Conservation (phyloP, 2,113 vertebrate species). For the Trachemys scripta region DNA sequence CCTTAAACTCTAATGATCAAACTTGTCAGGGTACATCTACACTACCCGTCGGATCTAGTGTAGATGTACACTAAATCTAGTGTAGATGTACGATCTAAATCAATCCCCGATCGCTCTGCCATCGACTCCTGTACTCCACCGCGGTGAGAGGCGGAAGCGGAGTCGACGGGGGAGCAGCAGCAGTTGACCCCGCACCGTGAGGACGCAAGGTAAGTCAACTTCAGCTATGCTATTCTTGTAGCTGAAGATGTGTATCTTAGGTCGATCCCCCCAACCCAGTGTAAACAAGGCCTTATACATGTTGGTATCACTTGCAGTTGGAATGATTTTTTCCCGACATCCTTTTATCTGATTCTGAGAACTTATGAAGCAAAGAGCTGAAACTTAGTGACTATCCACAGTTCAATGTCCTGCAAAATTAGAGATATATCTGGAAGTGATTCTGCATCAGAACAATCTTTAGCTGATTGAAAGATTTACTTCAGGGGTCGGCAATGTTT, state of each 20-base stretch:
- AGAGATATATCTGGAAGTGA: constrained; percentile 59
- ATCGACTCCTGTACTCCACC: too few species aligned
- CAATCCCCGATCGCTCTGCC: too few species aligned
- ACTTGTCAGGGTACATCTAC: not conserved
- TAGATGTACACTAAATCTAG: too few species aligned
- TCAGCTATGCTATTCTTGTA: too few species aligned
- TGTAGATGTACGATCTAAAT: too few species aligned
- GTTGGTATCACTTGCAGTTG: not conserved
- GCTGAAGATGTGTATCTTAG: too few species aligned
- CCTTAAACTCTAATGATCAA: not conserved
- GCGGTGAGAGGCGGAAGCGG: too few species aligned
- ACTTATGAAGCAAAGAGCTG: constrained; percentile 32
- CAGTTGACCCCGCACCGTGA: too few species aligned
- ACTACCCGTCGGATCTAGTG: too few species aligned
- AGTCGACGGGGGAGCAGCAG: too few species aligned
- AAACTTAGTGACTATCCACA: constrained; percentile 28
- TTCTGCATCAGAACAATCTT: constrained; percentile 28
- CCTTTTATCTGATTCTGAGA: constrained; percentile 39
- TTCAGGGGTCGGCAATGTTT: not conserved
- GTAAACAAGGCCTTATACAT: not conserved
- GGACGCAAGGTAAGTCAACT: too few species aligned
- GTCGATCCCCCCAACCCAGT: too few species aligned
- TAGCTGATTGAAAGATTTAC: constrained; percentile 43
- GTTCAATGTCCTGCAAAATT: constrained; percentile 58
- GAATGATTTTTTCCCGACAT: rapidly evolving